These are phyloP conservation scores for Apodemia zela DNA, from an alignment of 2,888 invertebrate genomes.

Conservation along the genomic window DNA sequence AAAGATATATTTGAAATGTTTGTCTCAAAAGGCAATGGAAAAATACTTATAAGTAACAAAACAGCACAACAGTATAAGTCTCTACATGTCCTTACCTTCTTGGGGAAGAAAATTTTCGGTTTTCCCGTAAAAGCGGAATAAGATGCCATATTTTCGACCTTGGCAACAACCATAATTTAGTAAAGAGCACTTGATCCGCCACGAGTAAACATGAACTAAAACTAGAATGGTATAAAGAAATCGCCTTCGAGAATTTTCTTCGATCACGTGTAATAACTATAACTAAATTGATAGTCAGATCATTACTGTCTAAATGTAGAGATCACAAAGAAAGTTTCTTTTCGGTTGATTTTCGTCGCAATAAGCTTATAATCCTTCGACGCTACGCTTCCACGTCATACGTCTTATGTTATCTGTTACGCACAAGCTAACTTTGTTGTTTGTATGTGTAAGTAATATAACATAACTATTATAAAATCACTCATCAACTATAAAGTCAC, in stretches of 20 bases:
- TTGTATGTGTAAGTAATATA: slow-evolving; percentile 35
- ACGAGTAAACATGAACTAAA: slow-evolving; percentile 58
- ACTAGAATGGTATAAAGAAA: slow-evolving; percentile 46
- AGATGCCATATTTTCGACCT: slow-evolving; percentile 76
- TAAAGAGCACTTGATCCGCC: slow-evolving; percentile 54
- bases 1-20: neutral
- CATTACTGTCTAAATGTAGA: slow-evolving; percentile 43
- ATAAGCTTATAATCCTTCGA: slow-evolving; percentile 67
- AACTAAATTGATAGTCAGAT: slow-evolving; percentile 47
- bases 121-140: slow-evolving; percentile 75
- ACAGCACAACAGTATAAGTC: neutral
- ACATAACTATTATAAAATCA: slow-evolving; percentile 49
- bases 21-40: neutral
- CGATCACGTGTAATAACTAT: slow-evolving; percentile 53
- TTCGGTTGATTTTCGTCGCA: slow-evolving; percentile 63
- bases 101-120: slow-evolving; percentile 76
- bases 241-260: slow-evolving; percentile 68
- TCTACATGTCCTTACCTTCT: slow-evolving; percentile 60
- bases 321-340: slow-evolving; percentile 62
- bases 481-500: slow-evolving; percentile 61
- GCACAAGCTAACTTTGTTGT: slow-evolving; percentile 32
- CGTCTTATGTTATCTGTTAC: slow-evolving; percentile 30
- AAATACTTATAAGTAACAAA: slow-evolving; percentile 2
- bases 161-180: slow-evolving; percentile 76
- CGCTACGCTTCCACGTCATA: slow-evolving; percentile 69